Percentiles rank a stretch among this genome's conserved stretches.
These are phyloP conservation scores for Pseudomyrmex gracilis DNA, from an alignment of 1,140 invertebrate species.

Conservation along the genomic window DNA sequence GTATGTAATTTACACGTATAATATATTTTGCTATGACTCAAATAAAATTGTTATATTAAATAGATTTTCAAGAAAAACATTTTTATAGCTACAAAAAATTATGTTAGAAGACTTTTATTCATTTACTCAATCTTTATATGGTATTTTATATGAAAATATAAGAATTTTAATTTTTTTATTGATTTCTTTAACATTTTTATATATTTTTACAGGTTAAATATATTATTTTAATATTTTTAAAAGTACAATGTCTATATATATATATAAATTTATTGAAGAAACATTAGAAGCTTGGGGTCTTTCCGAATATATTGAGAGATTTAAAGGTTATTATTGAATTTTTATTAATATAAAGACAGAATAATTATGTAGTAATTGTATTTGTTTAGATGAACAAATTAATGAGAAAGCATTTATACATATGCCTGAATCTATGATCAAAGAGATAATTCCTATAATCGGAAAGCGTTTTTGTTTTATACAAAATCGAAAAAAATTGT, in stretches of 20 bases:
- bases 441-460: conserved; percentile 14
- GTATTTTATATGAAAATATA: too few species aligned
- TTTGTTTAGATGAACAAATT: conserved; percentile 28
- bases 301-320: background rate
- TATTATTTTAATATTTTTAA: background rate
- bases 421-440: conserved; percentile 4
- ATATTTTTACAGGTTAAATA: too few species aligned
- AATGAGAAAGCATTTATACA: background rate
- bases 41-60: too few species aligned
- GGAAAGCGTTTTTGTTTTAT: conserved; percentile 20
- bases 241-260: conserved; percentile 4
- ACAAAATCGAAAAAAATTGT: background rate
- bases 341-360: conserved; percentile 12
- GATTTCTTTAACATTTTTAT: too few species aligned
- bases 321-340: conserved; percentile 5
- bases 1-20: too few species aligned
- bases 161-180: too few species aligned
- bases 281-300: background rate
- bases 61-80: too few species aligned
- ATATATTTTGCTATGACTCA: too few species aligned
- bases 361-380: background rate
- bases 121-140: too few species aligned
- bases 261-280: conserved; percentile 1
- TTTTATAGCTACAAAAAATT: too few species aligned
- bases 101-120: too few species aligned